A percentile compares a stretch with the other conserved stretches of the same genome.
Conservation (phyloP, 2,113 vertebrate genomes). For the Etheostoma cragini region DNA sequence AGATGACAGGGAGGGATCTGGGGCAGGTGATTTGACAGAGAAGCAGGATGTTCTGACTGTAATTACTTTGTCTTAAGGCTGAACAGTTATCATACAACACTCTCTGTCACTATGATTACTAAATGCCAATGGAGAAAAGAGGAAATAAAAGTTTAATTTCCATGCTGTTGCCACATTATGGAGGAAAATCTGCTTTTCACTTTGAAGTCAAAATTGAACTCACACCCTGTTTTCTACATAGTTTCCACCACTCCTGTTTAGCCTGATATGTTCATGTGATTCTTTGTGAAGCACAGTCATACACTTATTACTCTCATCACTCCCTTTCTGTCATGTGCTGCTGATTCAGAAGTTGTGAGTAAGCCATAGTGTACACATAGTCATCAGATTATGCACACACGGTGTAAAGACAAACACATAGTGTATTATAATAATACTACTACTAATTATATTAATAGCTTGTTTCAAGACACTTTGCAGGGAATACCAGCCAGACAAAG, state of each 20-base stretch:
- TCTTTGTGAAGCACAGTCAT: constrained; percentile 37
- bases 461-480: not conserved
- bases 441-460: too few relatives aligned
- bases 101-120: not conserved
- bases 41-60: constrained; percentile 8
- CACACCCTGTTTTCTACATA: not conserved
- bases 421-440: too few relatives aligned
- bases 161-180: not conserved
- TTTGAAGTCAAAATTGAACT: not conserved
- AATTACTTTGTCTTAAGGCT: constrained; percentile 6
- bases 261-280: constrained; percentile 42
- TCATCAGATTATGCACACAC: not conserved
- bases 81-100: constrained; percentile 5
- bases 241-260: constrained; percentile 7
- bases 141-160: not conserved
- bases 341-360: constrained; percentile 56
- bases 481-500: not conserved
- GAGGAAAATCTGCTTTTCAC: not conserved
- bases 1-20: not conserved
- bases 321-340: constrained; percentile 46
- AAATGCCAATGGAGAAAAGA: not conserved
- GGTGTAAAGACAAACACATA: not conserved
- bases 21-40: not conserved
- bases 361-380: constrained; percentile 11
- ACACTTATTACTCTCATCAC: constrained; percentile 5